These are phyloP conservation scores for Rhysida immarginata DNA, from an alignment of 1,140 invertebrate species.

Conservation along the genomic window DNA sequence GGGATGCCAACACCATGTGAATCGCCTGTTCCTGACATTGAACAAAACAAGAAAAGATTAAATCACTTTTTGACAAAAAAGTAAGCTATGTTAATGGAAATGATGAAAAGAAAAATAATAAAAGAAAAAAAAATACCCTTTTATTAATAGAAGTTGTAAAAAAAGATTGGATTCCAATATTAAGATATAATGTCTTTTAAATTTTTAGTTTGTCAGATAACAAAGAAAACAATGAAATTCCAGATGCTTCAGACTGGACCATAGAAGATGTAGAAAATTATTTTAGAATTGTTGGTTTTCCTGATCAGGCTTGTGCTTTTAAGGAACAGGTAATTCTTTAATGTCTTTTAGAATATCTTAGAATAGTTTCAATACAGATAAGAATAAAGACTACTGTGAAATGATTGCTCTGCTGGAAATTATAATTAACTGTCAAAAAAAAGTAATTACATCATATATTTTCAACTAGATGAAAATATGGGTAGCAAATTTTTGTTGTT, in stretches of 20 bases:
- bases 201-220: background rate
- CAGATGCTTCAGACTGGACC: conserved; percentile 62
- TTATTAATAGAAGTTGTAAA: too few species aligned
- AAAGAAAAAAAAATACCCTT: too few species aligned
- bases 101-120: background rate
- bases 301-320: conserved; percentile 57
- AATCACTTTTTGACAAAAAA: background rate
- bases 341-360: too few species aligned
- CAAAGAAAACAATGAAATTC: conserved; percentile 36
- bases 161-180: background rate
- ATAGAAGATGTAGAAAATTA: conserved; percentile 64
- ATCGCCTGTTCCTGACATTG: conserved; percentile 19
- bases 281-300: conserved; percentile 51
- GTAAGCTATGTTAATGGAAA: background rate
- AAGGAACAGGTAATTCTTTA: conserved; percentile 49
- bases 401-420: too few species aligned
- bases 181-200: background rate
- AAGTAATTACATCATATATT: too few species aligned
- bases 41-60: conserved; percentile 8
- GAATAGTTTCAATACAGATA: too few species aligned
- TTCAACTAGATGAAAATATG: too few species aligned
- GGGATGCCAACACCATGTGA: conserved; percentile 20
- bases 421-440: too few species aligned
- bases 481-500: too few species aligned
- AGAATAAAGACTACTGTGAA: too few species aligned